A percentile compares a stretch with the other conserved stretches of the same genome.
Evolutionary conservation across 2,113 vertebrate genomes (phyloP).

Genomic region (Rhynchomys soricoides): DNA sequence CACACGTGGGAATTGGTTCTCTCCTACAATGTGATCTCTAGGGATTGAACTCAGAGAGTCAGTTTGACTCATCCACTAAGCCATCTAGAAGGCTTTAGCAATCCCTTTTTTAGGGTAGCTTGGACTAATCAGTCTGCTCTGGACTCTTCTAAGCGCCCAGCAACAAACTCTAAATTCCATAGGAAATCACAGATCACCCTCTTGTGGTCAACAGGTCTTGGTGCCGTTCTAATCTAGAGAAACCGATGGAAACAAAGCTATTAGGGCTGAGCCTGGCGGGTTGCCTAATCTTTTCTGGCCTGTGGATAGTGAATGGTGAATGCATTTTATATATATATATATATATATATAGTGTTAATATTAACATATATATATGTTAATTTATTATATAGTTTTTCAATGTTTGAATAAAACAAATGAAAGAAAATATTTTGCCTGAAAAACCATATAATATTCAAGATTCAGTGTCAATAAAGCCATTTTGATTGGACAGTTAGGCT

Average conservation of each 20-base stretch:
- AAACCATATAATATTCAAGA: background rate
- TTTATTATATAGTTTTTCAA: constrained; percentile 1
- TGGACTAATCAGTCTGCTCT: background rate
- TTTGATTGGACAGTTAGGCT: background rate
- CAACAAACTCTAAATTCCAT: background rate
- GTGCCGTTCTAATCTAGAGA: background rate
- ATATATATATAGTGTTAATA: no score
- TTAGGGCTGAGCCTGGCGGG: background rate
- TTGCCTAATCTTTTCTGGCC: background rate
- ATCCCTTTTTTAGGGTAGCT: background rate
- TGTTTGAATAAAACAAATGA: constrained; percentile 6
- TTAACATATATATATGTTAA: background rate
- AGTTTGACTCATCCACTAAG: background rate
- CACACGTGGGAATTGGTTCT: background rate
- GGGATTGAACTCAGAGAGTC: background rate
- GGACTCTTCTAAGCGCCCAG: background rate
- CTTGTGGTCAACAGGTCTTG: background rate
- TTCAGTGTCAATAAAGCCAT: background rate
- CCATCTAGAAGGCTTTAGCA: background rate
- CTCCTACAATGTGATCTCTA: background rate
- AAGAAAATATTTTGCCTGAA: background rate
- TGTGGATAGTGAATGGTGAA: background rate
- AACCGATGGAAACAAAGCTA: background rate
- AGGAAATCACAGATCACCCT: constrained; percentile 33
- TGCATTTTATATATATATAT: background rate